Base-by-base conservation (phyloP, 2,113 vertebrate genomes). In the Anhinga rufa region DNA sequence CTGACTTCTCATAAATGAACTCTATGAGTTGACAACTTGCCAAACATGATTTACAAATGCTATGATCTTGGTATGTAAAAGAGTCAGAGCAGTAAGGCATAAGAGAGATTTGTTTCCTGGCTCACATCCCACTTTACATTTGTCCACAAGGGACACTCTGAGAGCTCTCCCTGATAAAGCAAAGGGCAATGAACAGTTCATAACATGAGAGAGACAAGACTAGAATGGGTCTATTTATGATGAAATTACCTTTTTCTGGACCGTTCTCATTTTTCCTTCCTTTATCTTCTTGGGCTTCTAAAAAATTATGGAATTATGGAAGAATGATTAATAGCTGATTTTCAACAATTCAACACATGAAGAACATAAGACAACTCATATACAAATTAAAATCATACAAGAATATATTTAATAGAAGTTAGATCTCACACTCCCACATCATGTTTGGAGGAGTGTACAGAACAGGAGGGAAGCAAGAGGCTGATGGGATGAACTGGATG, bases 241-340 rank as follows among this genome's bases (percentile, higher is more conserved):
- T 19, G 29, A 76, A 60, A 92, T 91, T 95, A 97, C 98, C 99
- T 96, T 98, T 99, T 24, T 99, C 98, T 77, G 98, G 98, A 24
- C 91, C 21, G 4, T 98, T 98, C 42, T 97, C 98, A n/a, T 86
- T 96, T 66, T 86, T 91, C 46, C 89, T 97, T 84, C 95, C 97
- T 88, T 95, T 97, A 40, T 98, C 95, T 76, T 97, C 98, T 42
- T 97, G 98, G 10, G 98, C 96, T 95, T 98, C 99, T 99, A 92
- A 86, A 95, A 71, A 69, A 58, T 55, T 7, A 76, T 1, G 10
- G 34, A 92, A 88, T 95, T 86, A 85, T 18, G 61, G 20, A 82
- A 61, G 92, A 92, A 90, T 28, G 55, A 85, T 89, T 36, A 96
- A 51, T 44, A 92, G 57, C 70, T 51, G 40, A 38, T 90, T 88